Conservation (phyloP, 35 echinoderm and acorn worm species). For the Diadema setosum region DNA sequence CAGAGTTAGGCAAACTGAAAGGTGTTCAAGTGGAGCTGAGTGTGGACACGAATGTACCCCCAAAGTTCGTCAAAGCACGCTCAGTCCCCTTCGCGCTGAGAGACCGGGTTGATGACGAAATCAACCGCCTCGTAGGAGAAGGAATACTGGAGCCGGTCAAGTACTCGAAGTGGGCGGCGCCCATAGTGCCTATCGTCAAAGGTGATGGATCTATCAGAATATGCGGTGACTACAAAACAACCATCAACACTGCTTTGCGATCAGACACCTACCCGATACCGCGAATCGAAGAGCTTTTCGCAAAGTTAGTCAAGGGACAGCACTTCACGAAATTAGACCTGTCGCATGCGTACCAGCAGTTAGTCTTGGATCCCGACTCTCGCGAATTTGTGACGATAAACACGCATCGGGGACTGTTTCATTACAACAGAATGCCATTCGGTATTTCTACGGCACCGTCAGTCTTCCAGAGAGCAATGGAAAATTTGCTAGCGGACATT, state of each 20-base stretch:
- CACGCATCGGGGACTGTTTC: slow-evolving; percentile 58
- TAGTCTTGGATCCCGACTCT: slow-evolving; percentile 26
- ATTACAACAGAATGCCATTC: slow-evolving; percentile 44
- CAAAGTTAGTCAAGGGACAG: slow-evolving; percentile 19
- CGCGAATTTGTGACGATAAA: slow-evolving; percentile 37
- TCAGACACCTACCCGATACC: slow-evolving; percentile 21
- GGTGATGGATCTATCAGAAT: slow-evolving; percentile 30
- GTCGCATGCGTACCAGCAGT: slow-evolving; percentile 56
- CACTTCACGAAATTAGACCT: slow-evolving; percentile 51
- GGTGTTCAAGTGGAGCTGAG: too few species aligned
- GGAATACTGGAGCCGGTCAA: too few species aligned
- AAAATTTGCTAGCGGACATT: slow-evolving; percentile 21
- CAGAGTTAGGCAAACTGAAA: neutral
- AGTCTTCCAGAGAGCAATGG: slow-evolving; percentile 49
- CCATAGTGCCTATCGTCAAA: too few species aligned
- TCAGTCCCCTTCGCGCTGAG: too few species aligned
- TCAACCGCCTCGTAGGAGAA: too few species aligned
- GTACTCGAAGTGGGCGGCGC: too few species aligned
- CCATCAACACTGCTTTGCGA: slow-evolving; percentile 2
- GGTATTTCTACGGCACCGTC: slow-evolving; percentile 27
- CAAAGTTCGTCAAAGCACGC: too few species aligned
- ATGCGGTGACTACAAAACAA: slow-evolving; percentile 29
- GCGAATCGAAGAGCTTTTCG: slow-evolving; percentile 3
- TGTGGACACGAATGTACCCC: too few species aligned
- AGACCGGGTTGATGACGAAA: too few species aligned